Percentiles rank a stretch among this genome's conserved stretches.
Evolutionary conservation across 2,113 vertebrate species (phyloP).

Genomic region (Eurypyga helias): DNA sequence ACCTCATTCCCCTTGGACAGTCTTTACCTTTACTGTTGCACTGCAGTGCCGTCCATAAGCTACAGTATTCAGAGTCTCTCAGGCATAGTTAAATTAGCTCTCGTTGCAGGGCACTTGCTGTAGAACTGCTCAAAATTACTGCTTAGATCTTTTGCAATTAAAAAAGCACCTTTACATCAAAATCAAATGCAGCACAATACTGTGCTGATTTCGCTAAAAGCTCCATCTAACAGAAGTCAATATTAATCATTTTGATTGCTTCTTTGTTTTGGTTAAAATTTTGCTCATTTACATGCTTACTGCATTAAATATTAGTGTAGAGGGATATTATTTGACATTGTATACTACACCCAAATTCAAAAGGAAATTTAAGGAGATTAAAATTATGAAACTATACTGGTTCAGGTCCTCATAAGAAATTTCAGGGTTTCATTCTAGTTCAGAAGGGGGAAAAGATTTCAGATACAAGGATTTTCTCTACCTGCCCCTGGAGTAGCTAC

Average conservation of each 20-base stretch:
- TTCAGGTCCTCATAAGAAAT: not conserved
- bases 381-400: not conserved
- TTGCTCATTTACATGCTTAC: not conserved
- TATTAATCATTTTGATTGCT: not conserved
- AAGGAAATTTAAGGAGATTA: not conserved
- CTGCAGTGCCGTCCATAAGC: not conserved
- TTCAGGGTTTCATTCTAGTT: not conserved
- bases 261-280: not conserved
- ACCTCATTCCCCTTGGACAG: not conserved
- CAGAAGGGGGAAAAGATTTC: not conserved
- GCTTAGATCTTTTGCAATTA: not conserved
- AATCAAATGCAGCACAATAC: not conserved
- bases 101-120: not conserved
- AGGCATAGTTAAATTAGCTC: not conserved
- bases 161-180: not conserved
- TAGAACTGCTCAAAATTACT: not conserved
- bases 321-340: not conserved
- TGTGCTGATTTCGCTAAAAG: not conserved
- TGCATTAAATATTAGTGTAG: not conserved
- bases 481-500: not conserved
- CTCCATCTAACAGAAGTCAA: not conserved
- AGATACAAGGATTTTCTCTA: not conserved
- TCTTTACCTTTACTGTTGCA: not conserved
- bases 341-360: not conserved
- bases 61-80: not conserved